Percentiles rank a stretch among this genome's conserved stretches.
These are phyloP conservation scores for Fissipunctia ypsillon DNA, from an alignment of 2,888 invertebrate species.

Conservation along the genomic window DNA sequence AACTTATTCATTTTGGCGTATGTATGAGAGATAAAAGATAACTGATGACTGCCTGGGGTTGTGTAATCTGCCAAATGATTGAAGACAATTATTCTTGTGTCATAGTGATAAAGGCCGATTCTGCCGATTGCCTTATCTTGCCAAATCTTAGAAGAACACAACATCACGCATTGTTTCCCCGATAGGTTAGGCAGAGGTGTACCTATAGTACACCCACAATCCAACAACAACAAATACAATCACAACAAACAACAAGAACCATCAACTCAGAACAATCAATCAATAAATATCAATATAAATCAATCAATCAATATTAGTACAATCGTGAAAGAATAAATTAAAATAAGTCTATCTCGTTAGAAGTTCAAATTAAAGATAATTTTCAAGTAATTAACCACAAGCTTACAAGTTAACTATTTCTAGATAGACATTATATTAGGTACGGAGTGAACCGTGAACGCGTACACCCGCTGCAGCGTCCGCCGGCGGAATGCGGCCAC, in stretches of 20 bases:
- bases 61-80: constrained; percentile 30
- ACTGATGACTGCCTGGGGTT: constrained; percentile 9
- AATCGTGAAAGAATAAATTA: not conserved
- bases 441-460: constrained; percentile 53
- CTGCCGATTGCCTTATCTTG: not conserved
- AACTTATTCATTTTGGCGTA: constrained; percentile 45
- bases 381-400: not conserved
- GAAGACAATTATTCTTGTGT: not conserved
- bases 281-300: too few species aligned
- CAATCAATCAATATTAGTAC: too few species aligned
- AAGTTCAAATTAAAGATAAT: not conserved
- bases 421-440: too few species aligned
- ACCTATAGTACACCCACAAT: too few species aligned
- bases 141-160: too few species aligned
- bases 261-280: too few species aligned
- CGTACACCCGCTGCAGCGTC: constrained; percentile 72
- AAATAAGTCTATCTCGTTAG: not conserved
- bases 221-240: too few species aligned
- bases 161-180: too few species aligned
- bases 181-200: too few species aligned
- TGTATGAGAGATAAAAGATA: constrained; percentile 17
- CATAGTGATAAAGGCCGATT: not conserved
- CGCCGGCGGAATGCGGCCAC: constrained; percentile 80
- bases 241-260: too few species aligned
- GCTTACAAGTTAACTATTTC: too few species aligned